Evolutionary conservation across 2,888 invertebrate genomes (phyloP).

Genomic region (Metallyticus violacea): DNA sequence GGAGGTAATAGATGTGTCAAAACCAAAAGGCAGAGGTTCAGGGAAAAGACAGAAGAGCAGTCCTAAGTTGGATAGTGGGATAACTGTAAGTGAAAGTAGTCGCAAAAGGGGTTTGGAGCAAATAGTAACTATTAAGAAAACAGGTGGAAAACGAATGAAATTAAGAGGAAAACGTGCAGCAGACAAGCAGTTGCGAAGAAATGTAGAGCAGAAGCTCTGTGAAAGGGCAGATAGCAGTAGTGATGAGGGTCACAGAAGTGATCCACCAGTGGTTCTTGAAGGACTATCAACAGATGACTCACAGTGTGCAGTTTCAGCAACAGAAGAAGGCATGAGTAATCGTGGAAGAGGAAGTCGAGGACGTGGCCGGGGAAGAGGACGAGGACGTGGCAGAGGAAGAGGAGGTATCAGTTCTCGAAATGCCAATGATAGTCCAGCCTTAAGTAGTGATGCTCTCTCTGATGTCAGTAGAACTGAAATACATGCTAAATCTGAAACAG

Average conservation of each 20-base stretch:
- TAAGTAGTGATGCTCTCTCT: conserved; percentile 26
- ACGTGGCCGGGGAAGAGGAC: conserved; percentile 14
- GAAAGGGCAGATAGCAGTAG: conserved; percentile 26
- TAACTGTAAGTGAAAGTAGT: background rate
- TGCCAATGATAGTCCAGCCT: conserved; percentile 22
- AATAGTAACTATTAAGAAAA: conserved; percentile 36
- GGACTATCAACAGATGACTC: conserved; percentile 16
- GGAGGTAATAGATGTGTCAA: background rate
- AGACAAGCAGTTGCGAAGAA: conserved; percentile 42
- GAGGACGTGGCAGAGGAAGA: conserved; percentile 17
- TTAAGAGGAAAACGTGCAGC: conserved; percentile 33
- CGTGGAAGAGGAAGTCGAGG: conserved; percentile 4
- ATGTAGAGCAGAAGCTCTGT: conserved; percentile 40
- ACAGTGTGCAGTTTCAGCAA: background rate
- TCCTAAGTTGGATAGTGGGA: background rate
- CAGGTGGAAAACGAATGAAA: conserved; percentile 43
- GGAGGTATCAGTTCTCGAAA: background rate
- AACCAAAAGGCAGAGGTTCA: background rate
- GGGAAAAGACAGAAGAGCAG: conserved; percentile 26
- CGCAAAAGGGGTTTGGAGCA: conserved; percentile 15
- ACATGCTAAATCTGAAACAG: background rate
- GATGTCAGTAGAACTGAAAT: background rate
- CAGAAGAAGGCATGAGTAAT: background rate
- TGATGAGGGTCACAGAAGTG: conserved; percentile 14
- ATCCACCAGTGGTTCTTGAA: background rate